These are phyloP conservation scores for Erebia aethiops DNA, from an alignment of 2,888 invertebrate species.

Conservation along the genomic window DNA sequence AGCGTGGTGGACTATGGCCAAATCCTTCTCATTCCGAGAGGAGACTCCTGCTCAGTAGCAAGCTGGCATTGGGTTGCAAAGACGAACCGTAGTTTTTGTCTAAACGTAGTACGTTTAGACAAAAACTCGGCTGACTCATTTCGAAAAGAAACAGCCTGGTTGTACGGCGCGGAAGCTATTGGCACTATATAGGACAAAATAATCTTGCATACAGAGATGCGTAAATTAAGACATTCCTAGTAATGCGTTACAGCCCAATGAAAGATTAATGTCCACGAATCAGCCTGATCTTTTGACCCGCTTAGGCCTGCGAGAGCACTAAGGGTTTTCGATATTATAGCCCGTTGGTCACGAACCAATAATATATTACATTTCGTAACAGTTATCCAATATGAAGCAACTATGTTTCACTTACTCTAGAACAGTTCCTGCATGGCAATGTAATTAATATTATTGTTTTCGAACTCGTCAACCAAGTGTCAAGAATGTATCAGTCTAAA, in stretches of 20 bases:
- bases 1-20: no score
- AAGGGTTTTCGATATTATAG: slow-evolving; percentile 14
- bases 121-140: no score
- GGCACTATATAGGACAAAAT: background rate
- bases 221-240: slow-evolving; percentile 3
- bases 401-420: background rate
- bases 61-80: no score
- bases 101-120: no score
- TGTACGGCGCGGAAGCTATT: background rate
- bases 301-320: slow-evolving; percentile 5
- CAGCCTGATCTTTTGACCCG: slow-evolving; percentile 18
- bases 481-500: no score
- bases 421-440: background rate
- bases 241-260: background rate
- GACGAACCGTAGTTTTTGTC: no score
- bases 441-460: no score
- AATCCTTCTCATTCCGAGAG: no score
- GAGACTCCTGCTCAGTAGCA: no score
- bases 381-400: background rate
- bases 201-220: background rate
- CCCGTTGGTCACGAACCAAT: slow-evolving; percentile 15
- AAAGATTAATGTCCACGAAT: slow-evolving; percentile 10
- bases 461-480: no score
- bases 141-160: no score
- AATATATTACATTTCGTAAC: slow-evolving; percentile 15